Conservation (phyloP, 2,113 vertebrate genomes). For the Saimiri boliviensis region DNA sequence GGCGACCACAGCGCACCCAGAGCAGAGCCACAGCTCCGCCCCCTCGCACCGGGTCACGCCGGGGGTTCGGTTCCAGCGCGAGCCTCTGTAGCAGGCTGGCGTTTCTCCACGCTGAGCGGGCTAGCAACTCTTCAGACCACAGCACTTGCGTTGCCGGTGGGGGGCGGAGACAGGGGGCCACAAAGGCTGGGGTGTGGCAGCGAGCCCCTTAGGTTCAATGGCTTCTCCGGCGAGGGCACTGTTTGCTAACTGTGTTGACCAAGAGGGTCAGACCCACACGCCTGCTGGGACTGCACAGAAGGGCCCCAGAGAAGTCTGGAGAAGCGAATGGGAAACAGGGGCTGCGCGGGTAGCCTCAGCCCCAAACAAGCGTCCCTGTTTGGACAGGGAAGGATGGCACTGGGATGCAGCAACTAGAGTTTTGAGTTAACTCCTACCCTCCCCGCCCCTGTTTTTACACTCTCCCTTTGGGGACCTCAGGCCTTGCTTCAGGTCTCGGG, state of each 20-base stretch:
- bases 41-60: constrained; percentile 1
- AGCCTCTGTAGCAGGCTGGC: background rate
- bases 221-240: background rate
- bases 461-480: background rate
- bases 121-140: constrained; percentile 42
- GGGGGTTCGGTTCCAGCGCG: background rate
- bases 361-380: background rate
- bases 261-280: background rate
- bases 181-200: constrained; percentile 63
- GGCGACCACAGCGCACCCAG: constrained; percentile 40
- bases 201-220: constrained; percentile 24
- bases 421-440: constrained; percentile 38
- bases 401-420: constrained; percentile 39
- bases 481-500: background rate
- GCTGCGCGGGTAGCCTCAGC: background rate
- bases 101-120: background rate
- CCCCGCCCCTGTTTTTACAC: background rate
- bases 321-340: background rate
- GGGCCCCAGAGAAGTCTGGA: background rate
- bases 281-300: background rate
- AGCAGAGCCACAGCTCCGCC: constrained; percentile 61
- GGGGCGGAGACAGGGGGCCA: background rate
- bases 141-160: background rate
- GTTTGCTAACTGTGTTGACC: background rate
- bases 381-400: background rate